phyloP scores from a whole-genome alignment of 2,113 vertebrate genomes.

The Chamaea fasciata region DNA sequence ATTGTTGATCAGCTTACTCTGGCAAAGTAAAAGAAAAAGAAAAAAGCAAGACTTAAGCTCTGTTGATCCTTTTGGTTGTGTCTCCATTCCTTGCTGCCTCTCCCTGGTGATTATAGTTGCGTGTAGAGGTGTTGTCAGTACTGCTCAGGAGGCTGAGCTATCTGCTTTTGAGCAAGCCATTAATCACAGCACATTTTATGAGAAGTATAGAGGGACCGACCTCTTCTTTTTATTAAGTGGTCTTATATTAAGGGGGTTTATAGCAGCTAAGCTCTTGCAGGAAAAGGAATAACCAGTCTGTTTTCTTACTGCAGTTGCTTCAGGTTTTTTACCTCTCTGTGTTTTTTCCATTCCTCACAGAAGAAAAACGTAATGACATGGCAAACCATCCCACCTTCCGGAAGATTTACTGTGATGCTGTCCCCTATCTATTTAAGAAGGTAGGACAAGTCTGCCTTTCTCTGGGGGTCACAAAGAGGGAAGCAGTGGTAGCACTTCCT shows the following conservation, averaged over 20 bases:
- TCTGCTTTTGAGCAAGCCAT: neutral
- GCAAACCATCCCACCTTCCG: conserved; percentile 78
- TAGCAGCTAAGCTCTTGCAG: neutral
- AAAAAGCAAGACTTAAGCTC: neutral
- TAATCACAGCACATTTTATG: neutral
- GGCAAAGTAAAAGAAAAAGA: neutral
- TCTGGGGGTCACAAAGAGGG: neutral
- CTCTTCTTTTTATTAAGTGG: neutral
- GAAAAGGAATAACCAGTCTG: neutral
- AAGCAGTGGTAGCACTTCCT: neutral
- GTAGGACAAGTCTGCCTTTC: conserved; percentile 39
- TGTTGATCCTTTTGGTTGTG: neutral
- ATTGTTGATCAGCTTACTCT: neutral
- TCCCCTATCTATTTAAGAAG: conserved; percentile 84
- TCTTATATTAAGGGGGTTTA: neutral
- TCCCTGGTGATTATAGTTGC: neutral
- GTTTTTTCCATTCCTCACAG: neutral
- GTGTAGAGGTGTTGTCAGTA: neutral
- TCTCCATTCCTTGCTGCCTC: neutral
- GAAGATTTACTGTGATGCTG: conserved; percentile 79
- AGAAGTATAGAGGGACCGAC: neutral
- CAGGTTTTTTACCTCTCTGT: neutral
- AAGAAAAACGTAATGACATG: conserved; percentile 75
- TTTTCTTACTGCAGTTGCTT: neutral
- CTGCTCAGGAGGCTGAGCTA: neutral